Conservation (phyloP, 1,140 invertebrate species). For the Drosophila watanabei region DNA sequence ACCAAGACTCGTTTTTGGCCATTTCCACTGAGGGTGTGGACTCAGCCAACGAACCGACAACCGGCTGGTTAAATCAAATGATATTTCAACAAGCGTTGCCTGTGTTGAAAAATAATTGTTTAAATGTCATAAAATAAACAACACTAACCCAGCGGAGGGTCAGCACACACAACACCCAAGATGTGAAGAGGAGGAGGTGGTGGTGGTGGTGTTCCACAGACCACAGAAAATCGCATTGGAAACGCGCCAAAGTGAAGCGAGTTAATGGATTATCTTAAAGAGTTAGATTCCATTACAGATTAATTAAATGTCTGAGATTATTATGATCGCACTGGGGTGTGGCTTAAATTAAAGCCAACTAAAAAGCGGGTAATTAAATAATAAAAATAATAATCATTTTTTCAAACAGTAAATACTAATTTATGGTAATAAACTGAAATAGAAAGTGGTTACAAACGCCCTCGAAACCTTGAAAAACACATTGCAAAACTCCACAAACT, state of each 20-base stretch:
- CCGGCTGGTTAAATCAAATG: constrained; percentile 51
- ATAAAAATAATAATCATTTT: constrained; percentile 18
- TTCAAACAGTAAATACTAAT: not conserved
- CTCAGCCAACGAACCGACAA: constrained; percentile 20
- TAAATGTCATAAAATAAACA: constrained; percentile 76
- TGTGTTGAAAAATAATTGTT: constrained; percentile 77
- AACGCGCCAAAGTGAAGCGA: constrained; percentile 19
- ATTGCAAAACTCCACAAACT: constrained; percentile 30
- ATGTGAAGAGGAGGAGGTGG: not conserved
- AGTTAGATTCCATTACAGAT: constrained; percentile 28
- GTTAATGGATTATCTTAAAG: constrained; percentile 1
- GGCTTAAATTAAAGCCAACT: not conserved
- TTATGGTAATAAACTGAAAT: not conserved
- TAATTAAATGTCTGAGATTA: constrained; percentile 12
- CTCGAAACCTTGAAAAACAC: constrained; percentile 17
- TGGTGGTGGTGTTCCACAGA: not conserved
- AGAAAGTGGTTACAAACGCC: constrained; percentile 12
- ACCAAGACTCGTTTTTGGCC: constrained; percentile 53
- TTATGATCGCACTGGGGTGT: not conserved
- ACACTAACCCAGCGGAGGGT: constrained; percentile 44
- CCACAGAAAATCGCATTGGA: constrained; percentile 20
- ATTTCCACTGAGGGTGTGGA: constrained; percentile 65
- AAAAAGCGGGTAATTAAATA: constrained; percentile 15
- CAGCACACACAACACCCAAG: constrained; percentile 5
- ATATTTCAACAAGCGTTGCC: constrained; percentile 70